Evolutionary conservation across 1,140 invertebrate genomes (phyloP).

Genomic region (Leptopilina clavipes): DNA sequence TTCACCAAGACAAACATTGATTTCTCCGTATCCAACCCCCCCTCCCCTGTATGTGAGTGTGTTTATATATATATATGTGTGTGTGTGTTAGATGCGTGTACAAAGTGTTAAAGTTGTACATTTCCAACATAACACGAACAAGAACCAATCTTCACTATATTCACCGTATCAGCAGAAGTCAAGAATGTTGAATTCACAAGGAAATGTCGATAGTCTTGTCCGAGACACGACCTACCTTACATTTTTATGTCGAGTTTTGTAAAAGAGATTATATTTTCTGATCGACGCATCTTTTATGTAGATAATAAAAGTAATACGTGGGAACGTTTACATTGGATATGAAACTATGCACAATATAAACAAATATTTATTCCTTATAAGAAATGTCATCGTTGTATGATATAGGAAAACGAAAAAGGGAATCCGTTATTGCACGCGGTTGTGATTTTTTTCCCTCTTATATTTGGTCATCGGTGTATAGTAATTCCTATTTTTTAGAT

Average conservation of each 20-base stretch:
- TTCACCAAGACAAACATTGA: background rate
- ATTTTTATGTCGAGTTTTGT: background rate
- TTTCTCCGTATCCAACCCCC: background rate
- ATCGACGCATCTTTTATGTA: conserved; percentile 6
- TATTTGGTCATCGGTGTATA: too few relatives aligned
- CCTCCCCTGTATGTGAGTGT: too few relatives aligned
- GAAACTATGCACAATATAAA: background rate
- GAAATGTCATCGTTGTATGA: background rate
- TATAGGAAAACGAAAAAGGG: background rate
- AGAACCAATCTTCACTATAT: conserved; percentile 19
- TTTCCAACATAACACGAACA: conserved; percentile 12
- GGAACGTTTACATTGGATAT: background rate
- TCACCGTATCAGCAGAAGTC: background rate
- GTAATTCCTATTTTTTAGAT: too few relatives aligned
- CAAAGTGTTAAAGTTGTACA: conserved; percentile 4
- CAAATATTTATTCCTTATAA: background rate
- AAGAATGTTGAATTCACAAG: conserved; percentile 6
- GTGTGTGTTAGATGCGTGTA: background rate
- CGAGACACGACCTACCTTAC: conserved; percentile 14
- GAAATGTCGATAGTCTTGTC: conserved; percentile 12
- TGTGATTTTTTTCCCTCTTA: too few relatives aligned
- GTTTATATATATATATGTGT: background rate
- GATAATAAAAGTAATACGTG: conserved; percentile 20
- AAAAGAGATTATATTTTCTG: conserved; percentile 12
- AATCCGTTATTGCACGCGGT: too few relatives aligned